Evolutionary conservation across 2,113 vertebrate species (phyloP), one percentile per base, ranked within the genome.

Genomic region (Mesoclemmys tuberculata): DNA sequence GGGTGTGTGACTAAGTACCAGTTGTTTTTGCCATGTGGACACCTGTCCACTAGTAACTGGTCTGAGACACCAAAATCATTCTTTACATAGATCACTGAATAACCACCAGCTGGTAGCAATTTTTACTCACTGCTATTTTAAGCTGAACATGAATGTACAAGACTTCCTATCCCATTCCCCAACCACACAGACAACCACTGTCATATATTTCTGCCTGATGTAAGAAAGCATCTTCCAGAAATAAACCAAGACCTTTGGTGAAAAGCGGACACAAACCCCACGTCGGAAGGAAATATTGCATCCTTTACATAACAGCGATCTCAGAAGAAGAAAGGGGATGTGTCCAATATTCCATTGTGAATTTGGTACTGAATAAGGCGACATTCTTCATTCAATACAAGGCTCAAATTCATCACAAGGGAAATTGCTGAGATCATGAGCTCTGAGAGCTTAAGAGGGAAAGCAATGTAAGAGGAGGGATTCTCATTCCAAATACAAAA

Each of bases 301-400:
- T 96, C 61, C 78, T 93, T 96, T 85, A 94, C 83, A 95, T 84
- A 97, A 96, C 80, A 89, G 90, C 52, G 77, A 80, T 94, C 85
- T 95, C 92, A 94, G 85, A 96, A 94, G 31, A 58, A 55, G 61
- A 87, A 84, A 90, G 94, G 86, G 82, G 88, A 97, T 38, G 78
- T 41, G 90, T 84, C 85, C 56, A 95, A 81, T 48, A 85, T 58
- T 96, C 93, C 94, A 89, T 82, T 86, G 86, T 24, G 44, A 95
- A 83, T 85, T 94, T 88, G 89, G 64, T 21, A 35, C 1, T 52
- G 90, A 95, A 93, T 92, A 96, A 95, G 92, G 80, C 95, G 92
- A 84, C 92, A 87, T 95, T 97, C 97, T 97, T 96, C 68, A 51
- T 79, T 83, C 88, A 93, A 94, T n/a, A 96, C 96, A 94, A 95